Evolutionary conservation across 2,888 invertebrate species (phyloP).

Genomic region (Phasia obesa): DNA sequence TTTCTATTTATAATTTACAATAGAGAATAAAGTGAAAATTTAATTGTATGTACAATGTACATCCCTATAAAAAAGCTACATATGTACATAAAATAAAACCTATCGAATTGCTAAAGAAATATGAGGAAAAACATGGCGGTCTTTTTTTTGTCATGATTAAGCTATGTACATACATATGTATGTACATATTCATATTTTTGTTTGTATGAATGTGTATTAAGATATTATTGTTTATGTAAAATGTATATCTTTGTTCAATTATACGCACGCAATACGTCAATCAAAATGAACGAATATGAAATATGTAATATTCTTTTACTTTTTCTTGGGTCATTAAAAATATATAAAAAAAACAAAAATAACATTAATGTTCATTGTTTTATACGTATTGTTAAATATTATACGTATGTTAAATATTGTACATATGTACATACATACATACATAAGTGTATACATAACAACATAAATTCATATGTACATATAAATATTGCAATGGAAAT

Average conservation of each 20-base stretch:
- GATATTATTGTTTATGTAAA: neutral
- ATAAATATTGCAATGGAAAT: neutral
- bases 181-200: neutral
- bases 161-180: neutral
- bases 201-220: neutral
- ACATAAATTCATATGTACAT: too few relatives aligned
- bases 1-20: too few relatives aligned
- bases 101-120: conserved; percentile 43
- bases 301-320: conserved; percentile 72
- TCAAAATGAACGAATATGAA: conserved; percentile 76
- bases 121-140: conserved; percentile 19
- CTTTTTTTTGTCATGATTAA: conserved; percentile 3
- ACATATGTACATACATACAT: neutral
- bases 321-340: conserved; percentile 72
- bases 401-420: neutral
- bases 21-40: too few relatives aligned
- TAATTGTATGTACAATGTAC: too few relatives aligned
- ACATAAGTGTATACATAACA: neutral
- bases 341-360: conserved; percentile 22
- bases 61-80: neutral
- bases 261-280: conserved; percentile 82
- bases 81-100: conserved; percentile 53
- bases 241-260: conserved; percentile 76
- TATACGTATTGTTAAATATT: conserved; percentile 19
- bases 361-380: conserved; percentile 23